Conservation (phyloP, 2,888 invertebrate species). For the Autographa gamma region DNA sequence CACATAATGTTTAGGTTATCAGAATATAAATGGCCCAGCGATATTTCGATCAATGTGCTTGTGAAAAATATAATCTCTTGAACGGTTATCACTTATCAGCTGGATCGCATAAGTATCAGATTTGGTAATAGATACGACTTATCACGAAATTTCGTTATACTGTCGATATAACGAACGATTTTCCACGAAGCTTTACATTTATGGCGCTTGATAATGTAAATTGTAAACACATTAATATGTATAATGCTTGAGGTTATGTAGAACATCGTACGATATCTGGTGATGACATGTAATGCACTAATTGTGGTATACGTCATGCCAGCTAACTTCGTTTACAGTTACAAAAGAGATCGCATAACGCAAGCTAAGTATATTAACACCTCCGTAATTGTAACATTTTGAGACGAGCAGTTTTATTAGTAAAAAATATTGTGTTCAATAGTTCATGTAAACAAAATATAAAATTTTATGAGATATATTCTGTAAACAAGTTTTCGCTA, state of each 20-base stretch:
- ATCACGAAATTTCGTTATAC: not conserved
- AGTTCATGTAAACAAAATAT: constrained; percentile 14
- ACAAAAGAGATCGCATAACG: not conserved
- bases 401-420: not conserved
- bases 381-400: constrained; percentile 11
- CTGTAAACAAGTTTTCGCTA: constrained; percentile 31
- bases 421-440: constrained; percentile 8
- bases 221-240: not conserved
- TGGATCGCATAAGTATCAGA: not conserved
- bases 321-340: not conserved
- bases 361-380: not conserved
- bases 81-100: constrained; percentile 5
- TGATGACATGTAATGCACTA: constrained; percentile 4
- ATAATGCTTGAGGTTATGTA: not conserved
- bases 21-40: no score
- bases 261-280: not conserved
- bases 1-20: not conserved
- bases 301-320: not conserved
- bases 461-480: constrained; percentile 19
- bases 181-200: not conserved
- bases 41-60: not conserved
- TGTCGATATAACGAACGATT: not conserved
- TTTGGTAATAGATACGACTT: not conserved
- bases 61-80: not conserved
- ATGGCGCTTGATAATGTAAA: not conserved